Evolutionary conservation across 2,113 vertebrate species (phyloP).

Genomic region (Tautogolabrus adspersus): DNA sequence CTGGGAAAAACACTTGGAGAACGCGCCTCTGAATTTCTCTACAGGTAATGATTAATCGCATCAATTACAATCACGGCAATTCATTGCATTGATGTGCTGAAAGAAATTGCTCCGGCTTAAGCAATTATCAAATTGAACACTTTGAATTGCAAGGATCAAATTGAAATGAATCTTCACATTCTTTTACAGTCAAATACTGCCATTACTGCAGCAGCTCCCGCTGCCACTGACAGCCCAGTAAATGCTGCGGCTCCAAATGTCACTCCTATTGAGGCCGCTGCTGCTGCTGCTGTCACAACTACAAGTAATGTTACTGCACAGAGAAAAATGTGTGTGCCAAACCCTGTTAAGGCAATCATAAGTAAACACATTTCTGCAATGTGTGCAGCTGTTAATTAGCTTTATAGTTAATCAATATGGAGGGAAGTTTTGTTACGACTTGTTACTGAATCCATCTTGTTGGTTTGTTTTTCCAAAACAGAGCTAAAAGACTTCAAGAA

Average conservation of each 20-base stretch:
- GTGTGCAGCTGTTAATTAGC: neutral
- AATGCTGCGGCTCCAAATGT: conserved; percentile 31
- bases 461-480: neutral
- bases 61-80: conserved; percentile 21
- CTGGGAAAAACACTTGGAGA: conserved; percentile 15
- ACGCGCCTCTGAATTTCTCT: conserved; percentile 4
- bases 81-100: conserved; percentile 26
- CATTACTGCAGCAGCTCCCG: conserved; percentile 9
- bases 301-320: neutral
- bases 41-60: conserved; percentile 23
- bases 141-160: conserved; percentile 42
- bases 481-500: neutral
- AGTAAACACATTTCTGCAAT: neutral
- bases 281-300: conserved; percentile 5
- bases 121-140: conserved; percentile 14
- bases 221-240: neutral
- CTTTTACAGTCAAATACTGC: conserved; percentile 26
- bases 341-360: neutral
- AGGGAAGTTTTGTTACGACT: neutral
- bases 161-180: conserved; percentile 15
- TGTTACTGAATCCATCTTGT: conserved; percentile 1
- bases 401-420: neutral
- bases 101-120: conserved; percentile 23
- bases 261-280: neutral
- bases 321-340: neutral